Percentiles rank a stretch among this genome's conserved stretches.
phyloP scores from a whole-genome alignment of 2,888 invertebrate species.

The Eristalis intricaria region DNA sequence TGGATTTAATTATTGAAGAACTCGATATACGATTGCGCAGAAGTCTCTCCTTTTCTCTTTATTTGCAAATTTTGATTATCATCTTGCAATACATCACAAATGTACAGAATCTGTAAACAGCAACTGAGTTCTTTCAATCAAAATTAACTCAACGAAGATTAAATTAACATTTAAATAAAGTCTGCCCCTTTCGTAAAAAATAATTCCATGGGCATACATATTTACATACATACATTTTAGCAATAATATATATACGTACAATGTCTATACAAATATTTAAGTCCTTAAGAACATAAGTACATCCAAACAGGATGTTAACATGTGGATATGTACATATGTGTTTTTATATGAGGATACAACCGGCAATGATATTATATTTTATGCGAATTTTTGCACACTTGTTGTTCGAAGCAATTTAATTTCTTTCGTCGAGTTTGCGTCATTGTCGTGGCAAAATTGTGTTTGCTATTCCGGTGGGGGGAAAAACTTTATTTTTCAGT shows the following conservation, averaged over 20 bases:
- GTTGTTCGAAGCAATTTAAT: constrained; percentile 69
- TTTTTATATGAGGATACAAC: constrained; percentile 27
- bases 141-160: constrained; percentile 58
- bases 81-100: too few species aligned
- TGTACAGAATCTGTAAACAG: background rate
- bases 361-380: constrained; percentile 65
- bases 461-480: constrained; percentile 70
- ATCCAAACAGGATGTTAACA: background rate
- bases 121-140: constrained; percentile 18
- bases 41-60: background rate
- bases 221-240: background rate
- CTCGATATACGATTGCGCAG: constrained; percentile 26
- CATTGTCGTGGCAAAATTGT: constrained; percentile 37
- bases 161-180: background rate
- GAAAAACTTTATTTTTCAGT: constrained; percentile 27
- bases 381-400: constrained; percentile 70
- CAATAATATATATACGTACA: background rate
- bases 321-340: constrained; percentile 10
- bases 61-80: background rate
- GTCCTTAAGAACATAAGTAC: background rate
- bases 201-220: background rate
- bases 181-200: background rate
- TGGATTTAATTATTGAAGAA: background rate
- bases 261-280: background rate
- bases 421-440: constrained; percentile 68